Percentiles rank a stretch among this genome's conserved stretches.
phyloP scores from a whole-genome alignment of 2,888 invertebrate genomes.

The Scaptomyza tumidula region DNA sequence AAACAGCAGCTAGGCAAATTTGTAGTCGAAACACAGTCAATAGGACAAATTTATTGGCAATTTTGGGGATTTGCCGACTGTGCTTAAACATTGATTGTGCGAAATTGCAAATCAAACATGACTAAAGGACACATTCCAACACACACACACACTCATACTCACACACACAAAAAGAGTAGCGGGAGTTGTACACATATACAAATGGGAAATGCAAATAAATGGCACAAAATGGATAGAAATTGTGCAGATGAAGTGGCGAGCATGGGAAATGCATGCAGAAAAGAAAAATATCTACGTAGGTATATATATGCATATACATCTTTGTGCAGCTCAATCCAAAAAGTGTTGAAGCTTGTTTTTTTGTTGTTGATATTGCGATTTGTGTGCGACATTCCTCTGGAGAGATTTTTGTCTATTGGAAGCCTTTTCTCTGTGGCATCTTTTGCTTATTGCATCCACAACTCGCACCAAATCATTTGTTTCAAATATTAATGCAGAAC shows the following conservation, averaged over 20 bases:
- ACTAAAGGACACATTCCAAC: slow-evolving; percentile 59
- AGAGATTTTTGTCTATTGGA: slow-evolving; percentile 5
- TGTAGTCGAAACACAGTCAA: slow-evolving; percentile 67
- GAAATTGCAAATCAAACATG: slow-evolving; percentile 79
- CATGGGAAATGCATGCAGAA: slow-evolving; percentile 27
- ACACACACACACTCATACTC: slow-evolving; percentile 21
- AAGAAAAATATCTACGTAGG: slow-evolving; percentile 23
- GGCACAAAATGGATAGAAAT: slow-evolving; percentile 60
- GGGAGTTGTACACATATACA: slow-evolving; percentile 28
- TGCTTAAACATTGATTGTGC: slow-evolving; percentile 68
- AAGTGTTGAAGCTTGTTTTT: slow-evolving; percentile 19
- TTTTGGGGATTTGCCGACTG: slow-evolving; percentile 72
- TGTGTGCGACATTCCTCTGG: slow-evolving; percentile 5
- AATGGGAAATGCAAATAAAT: slow-evolving; percentile 71
- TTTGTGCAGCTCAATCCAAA: slow-evolving; percentile 42
- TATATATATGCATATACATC: slow-evolving; percentile 24
- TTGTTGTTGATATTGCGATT: slow-evolving; percentile 28
- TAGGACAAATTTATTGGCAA: slow-evolving; percentile 78
- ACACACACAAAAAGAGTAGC: slow-evolving; percentile 7
- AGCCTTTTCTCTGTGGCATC: slow-evolving; percentile 1
- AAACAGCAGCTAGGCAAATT: slow-evolving; percentile 58
- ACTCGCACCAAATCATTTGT: slow-evolving; percentile 32
- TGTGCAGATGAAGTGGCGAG: slow-evolving; percentile 52
- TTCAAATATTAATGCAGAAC: slow-evolving; percentile 40
- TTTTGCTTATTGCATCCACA: slow-evolving; percentile 26